Evolutionary conservation across 2,888 invertebrate species (phyloP).

Genomic region (Brenthis hecate): DNA sequence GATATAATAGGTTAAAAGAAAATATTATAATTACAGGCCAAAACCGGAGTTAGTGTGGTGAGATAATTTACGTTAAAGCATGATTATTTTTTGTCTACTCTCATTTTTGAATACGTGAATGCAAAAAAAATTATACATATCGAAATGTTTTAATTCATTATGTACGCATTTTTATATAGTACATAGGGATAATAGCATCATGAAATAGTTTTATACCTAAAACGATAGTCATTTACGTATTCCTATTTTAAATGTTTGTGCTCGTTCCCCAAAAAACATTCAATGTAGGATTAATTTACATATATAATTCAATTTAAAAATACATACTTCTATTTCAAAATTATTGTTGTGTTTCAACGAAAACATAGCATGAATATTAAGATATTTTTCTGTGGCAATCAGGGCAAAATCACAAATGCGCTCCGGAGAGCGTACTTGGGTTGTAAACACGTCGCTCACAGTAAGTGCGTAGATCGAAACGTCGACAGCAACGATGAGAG

Average conservation of each 20-base stretch:
- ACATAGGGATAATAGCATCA: too few relatives aligned
- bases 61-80: constrained; percentile 67
- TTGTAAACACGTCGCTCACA: constrained; percentile 82
- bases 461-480: constrained; percentile 74
- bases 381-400: constrained; percentile 53
- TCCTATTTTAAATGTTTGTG: neutral
- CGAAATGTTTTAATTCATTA: neutral
- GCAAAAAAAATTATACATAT: neutral
- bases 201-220: too few relatives aligned
- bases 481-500: constrained; percentile 33
- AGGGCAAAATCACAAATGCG: constrained; percentile 81
- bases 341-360: neutral
- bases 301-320: neutral
- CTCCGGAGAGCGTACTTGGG: constrained; percentile 80
- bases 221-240: too few relatives aligned
- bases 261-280: neutral
- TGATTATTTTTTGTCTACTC: constrained; percentile 48
- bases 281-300: neutral
- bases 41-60: constrained; percentile 73
- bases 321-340: neutral
- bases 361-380: constrained; percentile 28
- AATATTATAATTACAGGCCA: constrained; percentile 72
- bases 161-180: constrained; percentile 3
- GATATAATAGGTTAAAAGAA: constrained; percentile 49
- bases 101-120: constrained; percentile 23